Conservation (phyloP, 2,113 vertebrate species). For the Tyrannus savana region DNA sequence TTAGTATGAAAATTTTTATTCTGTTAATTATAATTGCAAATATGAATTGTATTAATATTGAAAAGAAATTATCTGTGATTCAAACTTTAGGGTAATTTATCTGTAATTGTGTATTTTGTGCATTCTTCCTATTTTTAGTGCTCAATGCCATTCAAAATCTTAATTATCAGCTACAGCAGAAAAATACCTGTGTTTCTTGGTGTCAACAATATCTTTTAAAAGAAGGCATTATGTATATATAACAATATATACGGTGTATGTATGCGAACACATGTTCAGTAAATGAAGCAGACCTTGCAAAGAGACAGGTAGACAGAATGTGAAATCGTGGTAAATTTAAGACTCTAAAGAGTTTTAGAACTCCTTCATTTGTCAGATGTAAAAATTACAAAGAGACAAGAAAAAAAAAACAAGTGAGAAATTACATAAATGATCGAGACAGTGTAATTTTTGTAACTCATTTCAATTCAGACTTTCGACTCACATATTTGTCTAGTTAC, state of each 20-base stretch:
- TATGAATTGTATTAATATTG: not conserved
- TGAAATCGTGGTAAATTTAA: not conserved
- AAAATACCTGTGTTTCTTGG: not conserved
- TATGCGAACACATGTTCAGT: not conserved
- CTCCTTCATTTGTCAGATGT: not conserved
- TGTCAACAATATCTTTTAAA: not conserved
- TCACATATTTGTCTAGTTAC: not conserved
- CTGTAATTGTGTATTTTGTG: not conserved
- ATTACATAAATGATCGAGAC: not conserved
- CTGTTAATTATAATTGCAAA: not conserved
- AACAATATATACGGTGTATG: not conserved
- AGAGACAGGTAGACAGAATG: not conserved
- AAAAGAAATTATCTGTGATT: not conserved
- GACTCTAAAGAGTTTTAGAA: not conserved
- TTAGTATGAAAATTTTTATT: not conserved
- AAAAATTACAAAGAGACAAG: not conserved
- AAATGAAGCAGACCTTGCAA: not conserved
- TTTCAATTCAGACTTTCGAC: not conserved
- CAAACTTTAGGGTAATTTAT: not conserved
- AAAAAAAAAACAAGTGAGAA: not conserved
- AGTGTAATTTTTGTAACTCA: not conserved
- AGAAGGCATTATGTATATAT: not conserved
- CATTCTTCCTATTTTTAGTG: not conserved
- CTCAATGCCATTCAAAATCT: not conserved
- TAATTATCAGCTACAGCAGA: not conserved